Percentiles rank a stretch among this genome's conserved stretches.
These are phyloP conservation scores for Phylloscopus trochilus DNA, from an alignment of 2,113 vertebrate genomes.

Conservation along the genomic window DNA sequence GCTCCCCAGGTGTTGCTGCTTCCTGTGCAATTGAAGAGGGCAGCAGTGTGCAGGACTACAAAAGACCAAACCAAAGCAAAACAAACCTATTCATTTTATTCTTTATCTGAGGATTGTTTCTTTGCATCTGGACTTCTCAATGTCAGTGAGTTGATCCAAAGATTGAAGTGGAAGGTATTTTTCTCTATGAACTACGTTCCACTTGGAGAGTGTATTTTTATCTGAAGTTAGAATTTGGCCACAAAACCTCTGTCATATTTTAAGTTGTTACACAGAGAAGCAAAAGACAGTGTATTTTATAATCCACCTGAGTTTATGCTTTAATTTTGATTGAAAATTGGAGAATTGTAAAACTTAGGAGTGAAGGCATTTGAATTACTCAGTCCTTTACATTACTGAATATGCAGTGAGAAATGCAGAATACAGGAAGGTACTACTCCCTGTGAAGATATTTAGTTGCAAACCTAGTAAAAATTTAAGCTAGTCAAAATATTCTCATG, in stretches of 20 bases:
- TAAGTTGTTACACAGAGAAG: neutral
- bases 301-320: neutral
- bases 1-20: neutral
- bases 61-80: neutral
- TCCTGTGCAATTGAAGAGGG: neutral
- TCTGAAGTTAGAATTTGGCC: neutral
- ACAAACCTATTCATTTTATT: neutral
- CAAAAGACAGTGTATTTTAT: neutral
- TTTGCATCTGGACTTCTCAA: neutral
- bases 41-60: neutral
- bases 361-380: neutral
- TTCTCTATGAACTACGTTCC: neutral
- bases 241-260: neutral
- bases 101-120: neutral
- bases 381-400: neutral
- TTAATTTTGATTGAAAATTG: neutral
- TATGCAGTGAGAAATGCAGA: neutral
- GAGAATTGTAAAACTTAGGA: neutral
- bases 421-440: neutral
- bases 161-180: neutral
- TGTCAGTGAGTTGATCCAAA: neutral
- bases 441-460: neutral
- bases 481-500: neutral
- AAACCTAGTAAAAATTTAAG: neutral
- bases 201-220: neutral